These are phyloP conservation scores for Diploptera punctata DNA, from an alignment of 2,888 invertebrate genomes.

Conservation along the genomic window DNA sequence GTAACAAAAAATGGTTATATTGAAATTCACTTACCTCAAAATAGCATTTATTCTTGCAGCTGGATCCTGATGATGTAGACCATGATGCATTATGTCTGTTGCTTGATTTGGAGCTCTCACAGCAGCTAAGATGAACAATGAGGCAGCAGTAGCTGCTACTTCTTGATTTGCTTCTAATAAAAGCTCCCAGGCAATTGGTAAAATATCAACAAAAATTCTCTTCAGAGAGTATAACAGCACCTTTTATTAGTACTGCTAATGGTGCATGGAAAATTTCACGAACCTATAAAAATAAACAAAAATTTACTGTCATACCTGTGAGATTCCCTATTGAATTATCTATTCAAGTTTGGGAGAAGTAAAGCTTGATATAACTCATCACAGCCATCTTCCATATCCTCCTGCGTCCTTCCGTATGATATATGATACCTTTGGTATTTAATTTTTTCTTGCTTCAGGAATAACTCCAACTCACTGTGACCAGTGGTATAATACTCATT, in stretches of 20 bases:
- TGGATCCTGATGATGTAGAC: constrained; percentile 85
- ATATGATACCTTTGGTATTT: too few species aligned
- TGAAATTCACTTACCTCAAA: constrained; percentile 68
- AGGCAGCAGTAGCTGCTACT: constrained; percentile 83
- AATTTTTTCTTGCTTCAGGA: too few species aligned
- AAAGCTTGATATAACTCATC: too few species aligned
- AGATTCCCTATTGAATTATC: too few species aligned
- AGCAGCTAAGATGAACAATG: constrained; percentile 90
- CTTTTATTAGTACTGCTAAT: constrained; percentile 85
- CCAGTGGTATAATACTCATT: too few species aligned
- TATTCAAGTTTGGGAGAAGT: too few species aligned
- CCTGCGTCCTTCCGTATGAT: too few species aligned
- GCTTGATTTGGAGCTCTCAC: constrained; percentile 92
- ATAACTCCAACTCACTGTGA: too few species aligned
- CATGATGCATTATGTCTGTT: constrained; percentile 86
- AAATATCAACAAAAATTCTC: constrained; percentile 86
- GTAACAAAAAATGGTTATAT: too few species aligned
- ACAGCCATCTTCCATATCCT: too few species aligned
- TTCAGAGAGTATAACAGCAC: constrained; percentile 86
- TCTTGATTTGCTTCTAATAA: constrained; percentile 91
- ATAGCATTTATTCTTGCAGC: constrained; percentile 83
- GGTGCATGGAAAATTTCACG: constrained; percentile 91
- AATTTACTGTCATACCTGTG: too few species aligned
- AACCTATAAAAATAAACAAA: too few species aligned
- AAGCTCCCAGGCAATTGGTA: constrained; percentile 95